phyloP scores from a whole-genome alignment of 2,113 vertebrate genomes.

The Corythornis madagascariensis region DNA sequence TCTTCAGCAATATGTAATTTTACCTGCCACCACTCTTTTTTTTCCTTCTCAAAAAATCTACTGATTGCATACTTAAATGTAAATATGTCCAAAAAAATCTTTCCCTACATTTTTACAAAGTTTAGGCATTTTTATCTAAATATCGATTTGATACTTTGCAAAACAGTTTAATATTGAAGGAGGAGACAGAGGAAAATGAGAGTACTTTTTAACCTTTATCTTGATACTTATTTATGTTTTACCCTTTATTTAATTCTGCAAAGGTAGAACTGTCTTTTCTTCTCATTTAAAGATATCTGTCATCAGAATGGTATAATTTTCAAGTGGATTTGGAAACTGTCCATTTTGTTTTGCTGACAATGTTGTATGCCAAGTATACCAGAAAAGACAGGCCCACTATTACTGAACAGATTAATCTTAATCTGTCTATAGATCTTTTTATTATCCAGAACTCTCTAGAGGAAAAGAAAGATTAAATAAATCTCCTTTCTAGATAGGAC shows the following conservation, averaged over 20 bases:
- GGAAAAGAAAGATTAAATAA: conserved; percentile 47
- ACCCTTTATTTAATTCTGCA: neutral
- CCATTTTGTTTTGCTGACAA: conserved; percentile 46
- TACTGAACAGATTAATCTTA: conserved; percentile 64
- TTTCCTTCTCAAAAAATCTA: neutral
- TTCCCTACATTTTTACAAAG: neutral
- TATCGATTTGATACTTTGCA: neutral
- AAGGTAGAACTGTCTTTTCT: conserved; percentile 27
- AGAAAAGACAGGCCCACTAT: conserved; percentile 52
- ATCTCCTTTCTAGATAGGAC: conserved; percentile 8
- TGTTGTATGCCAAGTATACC: conserved; percentile 20
- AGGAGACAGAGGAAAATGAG: neutral
- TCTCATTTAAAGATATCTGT: conserved; percentile 24
- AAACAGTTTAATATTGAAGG: neutral
- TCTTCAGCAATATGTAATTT: conserved; percentile 19
- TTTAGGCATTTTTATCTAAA: neutral
- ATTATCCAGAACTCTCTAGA: conserved; percentile 47
- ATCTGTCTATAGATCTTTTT: conserved; percentile 66
- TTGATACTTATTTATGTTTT: neutral
- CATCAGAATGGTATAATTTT: conserved; percentile 12
- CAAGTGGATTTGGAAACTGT: conserved; percentile 53
- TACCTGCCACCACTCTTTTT: neutral
- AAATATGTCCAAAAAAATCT: neutral
- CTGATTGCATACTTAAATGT: neutral
- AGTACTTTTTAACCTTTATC: neutral